Conservation (phyloP, 2,113 vertebrate genomes). For the Istiophorus platypterus region DNA sequence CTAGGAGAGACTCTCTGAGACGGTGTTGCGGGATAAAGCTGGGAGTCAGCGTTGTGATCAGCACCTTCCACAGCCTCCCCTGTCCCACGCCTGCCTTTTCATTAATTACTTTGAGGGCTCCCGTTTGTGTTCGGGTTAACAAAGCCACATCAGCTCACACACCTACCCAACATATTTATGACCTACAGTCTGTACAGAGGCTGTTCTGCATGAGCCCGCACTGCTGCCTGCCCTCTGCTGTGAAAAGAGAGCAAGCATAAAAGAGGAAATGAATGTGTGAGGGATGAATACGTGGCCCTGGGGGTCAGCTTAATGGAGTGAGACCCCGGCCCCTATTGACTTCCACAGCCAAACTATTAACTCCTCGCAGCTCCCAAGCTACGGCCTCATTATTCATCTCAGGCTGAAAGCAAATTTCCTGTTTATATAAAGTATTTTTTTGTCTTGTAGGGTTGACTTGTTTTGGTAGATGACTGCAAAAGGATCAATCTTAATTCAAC, state of each 20-base stretch:
- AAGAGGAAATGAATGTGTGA: slow-evolving; percentile 98
- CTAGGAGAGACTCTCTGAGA: background rate
- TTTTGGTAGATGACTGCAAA: slow-evolving; percentile 9
- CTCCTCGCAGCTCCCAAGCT: slow-evolving; percentile 92
- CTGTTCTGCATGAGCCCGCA: slow-evolving; percentile 87
- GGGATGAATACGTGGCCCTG: slow-evolving; percentile 95
- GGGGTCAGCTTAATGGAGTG: slow-evolving; percentile 99
- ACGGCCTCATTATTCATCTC: slow-evolving; percentile 94
- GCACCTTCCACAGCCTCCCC: slow-evolving; percentile 73
- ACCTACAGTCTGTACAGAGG: slow-evolving; percentile 93
- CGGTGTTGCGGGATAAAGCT: background rate
- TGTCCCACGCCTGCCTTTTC: slow-evolving; percentile 87
- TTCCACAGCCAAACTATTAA: slow-evolving; percentile 97
- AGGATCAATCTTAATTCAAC: slow-evolving; percentile 1
- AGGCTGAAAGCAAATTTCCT: slow-evolving; percentile 54
- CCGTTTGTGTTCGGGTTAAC: slow-evolving; percentile 89
- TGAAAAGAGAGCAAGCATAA: slow-evolving; percentile 95
- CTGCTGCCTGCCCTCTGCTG: slow-evolving; percentile 88
- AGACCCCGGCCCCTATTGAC: slow-evolving; percentile 96
- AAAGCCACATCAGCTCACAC: slow-evolving; percentile 89
- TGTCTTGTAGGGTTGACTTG: slow-evolving; percentile 30
- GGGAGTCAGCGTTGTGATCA: slow-evolving; percentile 12
- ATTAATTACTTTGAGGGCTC: slow-evolving; percentile 90
- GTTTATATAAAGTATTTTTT: slow-evolving; percentile 53
- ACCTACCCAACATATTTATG: slow-evolving; percentile 94